Conservation (phyloP, 2,797 vertebrate genomes). For the Sebastes taczanowskii region DNA sequence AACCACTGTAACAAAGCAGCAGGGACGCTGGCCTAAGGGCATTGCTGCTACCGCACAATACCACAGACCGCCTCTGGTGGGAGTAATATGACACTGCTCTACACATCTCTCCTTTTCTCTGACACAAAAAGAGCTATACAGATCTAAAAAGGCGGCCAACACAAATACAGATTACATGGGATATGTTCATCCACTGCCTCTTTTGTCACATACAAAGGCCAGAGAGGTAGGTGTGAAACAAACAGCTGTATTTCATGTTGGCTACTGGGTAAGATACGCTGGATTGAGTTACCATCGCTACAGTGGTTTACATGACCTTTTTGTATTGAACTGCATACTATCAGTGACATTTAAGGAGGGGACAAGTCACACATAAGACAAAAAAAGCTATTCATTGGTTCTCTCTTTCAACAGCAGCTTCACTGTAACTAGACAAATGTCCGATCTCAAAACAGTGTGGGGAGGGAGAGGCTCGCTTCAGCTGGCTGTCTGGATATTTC, state of each 20-base stretch:
- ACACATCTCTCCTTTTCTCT: slow-evolving; percentile 46
- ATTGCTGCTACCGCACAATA: slow-evolving; percentile 49
- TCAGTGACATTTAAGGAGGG: slow-evolving; percentile 30
- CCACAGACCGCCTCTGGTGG: slow-evolving; percentile 58
- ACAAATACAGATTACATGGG: slow-evolving; percentile 59
- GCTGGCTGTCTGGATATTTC: slow-evolving; percentile 63
- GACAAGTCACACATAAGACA: slow-evolving; percentile 6
- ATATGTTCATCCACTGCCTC: slow-evolving; percentile 56
- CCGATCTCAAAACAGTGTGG: slow-evolving; percentile 14
- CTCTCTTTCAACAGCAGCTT: slow-evolving; percentile 14
- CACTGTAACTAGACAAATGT: slow-evolving; percentile 16
- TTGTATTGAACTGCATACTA: slow-evolving; percentile 27
- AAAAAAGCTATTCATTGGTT: slow-evolving; percentile 27
- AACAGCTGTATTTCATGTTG: slow-evolving; percentile 72
- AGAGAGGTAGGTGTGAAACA: slow-evolving; percentile 49
- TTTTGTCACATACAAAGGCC: slow-evolving; percentile 72
- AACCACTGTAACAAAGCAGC: slow-evolving; percentile 59
- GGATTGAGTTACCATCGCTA: slow-evolving; percentile 59
- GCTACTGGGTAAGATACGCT: slow-evolving; percentile 37
- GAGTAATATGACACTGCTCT: slow-evolving; percentile 69
- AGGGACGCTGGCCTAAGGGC: slow-evolving; percentile 48
- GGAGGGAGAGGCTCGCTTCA: slow-evolving; percentile 37
- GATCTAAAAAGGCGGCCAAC: slow-evolving; percentile 43
- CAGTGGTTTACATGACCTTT: slow-evolving; percentile 45
- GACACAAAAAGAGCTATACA: slow-evolving; percentile 45